Base-by-base conservation (phyloP, 2,113 vertebrate species). In the Brachyistius frenatus region DNA sequence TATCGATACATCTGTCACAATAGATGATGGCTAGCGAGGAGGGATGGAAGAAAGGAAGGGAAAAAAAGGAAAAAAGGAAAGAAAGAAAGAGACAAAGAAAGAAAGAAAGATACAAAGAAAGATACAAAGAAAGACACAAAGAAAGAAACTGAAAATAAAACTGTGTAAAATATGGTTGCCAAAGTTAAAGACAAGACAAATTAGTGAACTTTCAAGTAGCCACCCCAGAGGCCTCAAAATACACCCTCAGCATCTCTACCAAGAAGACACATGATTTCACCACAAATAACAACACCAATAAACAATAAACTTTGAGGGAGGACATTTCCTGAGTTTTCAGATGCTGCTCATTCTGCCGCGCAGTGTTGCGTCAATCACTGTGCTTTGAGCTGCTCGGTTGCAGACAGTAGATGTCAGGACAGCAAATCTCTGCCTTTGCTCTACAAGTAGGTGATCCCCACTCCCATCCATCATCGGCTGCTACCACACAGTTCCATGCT, bases 371-470 rank as follows among this genome's bases (percentile, higher is more conserved):
- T 87, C 84, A 85, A 68, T 86, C 85, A 84, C 53, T 49, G 46
- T 6, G n/a, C 82, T 67, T 73, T 32, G 50, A 81, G 71, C 61
- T 39, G 52, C 74, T 81, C 4, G 1, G 9, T 66, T 74, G 14
- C 64, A 15, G 57, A 82, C 80, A 78, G 63, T 68, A 66, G 73
- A 73, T 74, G 75, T 79, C 69, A 75, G 77, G 80, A 75, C 71
- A 70, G 88, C 70, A 80, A 81, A 85, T 78, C 76, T 80, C 76
- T 82, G 86, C 66, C 71, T 80, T 86, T 80, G 76, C 89, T 85
- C 80, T 77, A 89, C 86, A 92, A 91, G 92, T 87, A 91, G 86
- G 88, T 88, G 87, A 91, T 86, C 83, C 82, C 71, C 84, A 74
- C 64, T 70, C 14, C 77, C 82, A 93, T 90, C 87, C 85, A 91